Base-by-base conservation (phyloP, 1,140 invertebrate species). In the Nylanderia fulva region DNA sequence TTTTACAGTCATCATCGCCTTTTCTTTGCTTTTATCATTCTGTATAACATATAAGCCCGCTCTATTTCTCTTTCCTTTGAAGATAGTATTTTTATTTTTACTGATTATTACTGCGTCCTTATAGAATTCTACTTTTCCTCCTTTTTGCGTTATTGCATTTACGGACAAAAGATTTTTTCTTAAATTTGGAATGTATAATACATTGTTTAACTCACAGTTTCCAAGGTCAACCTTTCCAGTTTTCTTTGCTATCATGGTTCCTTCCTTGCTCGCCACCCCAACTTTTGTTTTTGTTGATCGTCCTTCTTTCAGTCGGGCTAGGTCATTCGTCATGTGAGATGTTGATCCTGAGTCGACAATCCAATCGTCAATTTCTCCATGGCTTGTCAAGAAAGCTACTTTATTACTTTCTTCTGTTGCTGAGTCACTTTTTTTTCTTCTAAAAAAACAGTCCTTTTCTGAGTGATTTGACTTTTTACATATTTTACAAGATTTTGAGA, bases 141-240 rank as follows among this genome's bases (percentile, higher is more conserved):
- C 45, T 33, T 72, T 39, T 39, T 54, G 29, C 0, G 15, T 60
- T 58, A 83, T 83, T 39, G 68, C 68, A 45, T 9, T 64, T 3
- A 74, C 68, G 9, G 36, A 82, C 2, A 82, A 24, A 13, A 82
- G 18, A 71, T 82, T 71, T 71, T 2, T 45, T 24, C 52, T 61
- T 15, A 82, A n/a, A 18, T 82, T 18, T 33, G 79, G 79, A 24
- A 82, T 11, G 21, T 82, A 71, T 18, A 82, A 8, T n/a, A 82
- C 56, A 5, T 71, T 71, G 5, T 60, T 45, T 61, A 82, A 29
- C 15, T 29, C 48, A 61, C 79, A 82, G 3, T 71, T 33, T 58
- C 27, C 18, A 0, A 61, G 6, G 27, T 82, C 66, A 7, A 71
- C n/a, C n/a, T n/a, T 45, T 18, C 79, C 56, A 18, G 39, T 48